Evolutionary conservation across 30 jellyfish, hydroid and myxozoan genomes (phyloP), one percentile per base, ranked within the genome.

Genomic region (Phacellophora camtschatica): DNA sequence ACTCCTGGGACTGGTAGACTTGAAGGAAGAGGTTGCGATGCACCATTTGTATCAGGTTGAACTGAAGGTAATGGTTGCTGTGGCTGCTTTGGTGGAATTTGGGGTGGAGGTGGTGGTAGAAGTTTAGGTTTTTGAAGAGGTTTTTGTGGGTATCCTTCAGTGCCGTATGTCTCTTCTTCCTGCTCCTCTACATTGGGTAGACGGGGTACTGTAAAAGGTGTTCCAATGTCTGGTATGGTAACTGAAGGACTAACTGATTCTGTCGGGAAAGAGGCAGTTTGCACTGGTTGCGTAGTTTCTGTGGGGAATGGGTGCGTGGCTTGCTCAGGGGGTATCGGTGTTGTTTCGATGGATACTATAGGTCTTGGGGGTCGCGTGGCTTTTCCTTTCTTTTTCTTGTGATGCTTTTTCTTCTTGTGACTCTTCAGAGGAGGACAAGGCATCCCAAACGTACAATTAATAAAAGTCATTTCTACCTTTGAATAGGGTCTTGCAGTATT

Each of bases 141-240:
- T 11, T 67, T 50, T 6, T 67, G 66, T 19, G 49, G 81, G 81
- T 12, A 33, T 18, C 16, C 28, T 22, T 42, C 20, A 48, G 69
- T 77, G 5, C 91, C 91, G 34, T 80, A 8, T 16, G 90, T 62
- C 7, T 64, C 82, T 19, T 80, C 84, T 19, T 80, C 84, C 10
- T 23, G 57, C n/a, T 80, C 82, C 39, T 66, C 76, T 0, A 36
- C 89, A 6, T 27, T 36, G 13, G 82, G 76, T 28, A 41, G 33
- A 6, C 77, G 80, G 7, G 91, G 91, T 39, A 48, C 69, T 34
- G 91, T 80, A 64, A 80, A 80, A 29, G 91, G 91, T 45, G 91
- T 54, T 25, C 91, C 91, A 23, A 80, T 67, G 19, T 56, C 72
- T 11, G 91, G 91, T 28, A 62, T 37, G 0, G 91, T 80, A 2